Base-by-base conservation (phyloP, 2,888 invertebrate species). In the Teleiodes luculella region DNA sequence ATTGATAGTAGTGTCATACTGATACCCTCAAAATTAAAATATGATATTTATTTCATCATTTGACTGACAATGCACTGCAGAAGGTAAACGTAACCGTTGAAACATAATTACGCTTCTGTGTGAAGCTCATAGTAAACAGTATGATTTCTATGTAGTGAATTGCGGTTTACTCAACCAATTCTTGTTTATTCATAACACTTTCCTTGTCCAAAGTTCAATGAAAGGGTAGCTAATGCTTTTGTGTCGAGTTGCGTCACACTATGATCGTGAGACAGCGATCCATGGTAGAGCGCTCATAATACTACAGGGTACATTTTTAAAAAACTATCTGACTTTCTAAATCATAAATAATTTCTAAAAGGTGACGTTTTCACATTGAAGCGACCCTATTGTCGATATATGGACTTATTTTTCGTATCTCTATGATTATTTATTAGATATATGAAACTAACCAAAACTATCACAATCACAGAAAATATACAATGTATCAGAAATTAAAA, bases 171-270 rank as follows among this genome's bases (percentile, higher is more conserved):
- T 5, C 31, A 31, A 20, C 18, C 6, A 8, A 5, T 20, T 46
- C 37, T 46, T 36, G 16, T 47, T 56, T 43, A 58, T 63, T n/a
- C 43, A 28, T 13, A 28, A 43, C 53, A 59, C 56, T 66, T 66
- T 65, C 55, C 46, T 56, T 47, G 16, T 47, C 46, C 35, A 24
- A 33, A 47, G 45, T 49, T 54, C 46, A 55, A 58, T 58, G 64
- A 68, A 66, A 66, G 58, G 61, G 60, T 61, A 53, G 60, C 59
- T 55, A 57, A 65, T 59, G 58, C 57, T 59, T 62, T 63, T 59
- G 60, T 47, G 55, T 45, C 57, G 53, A 54, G 56, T 67, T 66
- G 62, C 58, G 58, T 66, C 62, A 69, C 57, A 52, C 54, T 56
- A 46, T 56, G 56, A 47, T 51, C 43, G 57, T 63, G 54, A 56